Conservation (phyloP, 2,797 vertebrate genomes). For the Bovichtus diacanthus region DNA sequence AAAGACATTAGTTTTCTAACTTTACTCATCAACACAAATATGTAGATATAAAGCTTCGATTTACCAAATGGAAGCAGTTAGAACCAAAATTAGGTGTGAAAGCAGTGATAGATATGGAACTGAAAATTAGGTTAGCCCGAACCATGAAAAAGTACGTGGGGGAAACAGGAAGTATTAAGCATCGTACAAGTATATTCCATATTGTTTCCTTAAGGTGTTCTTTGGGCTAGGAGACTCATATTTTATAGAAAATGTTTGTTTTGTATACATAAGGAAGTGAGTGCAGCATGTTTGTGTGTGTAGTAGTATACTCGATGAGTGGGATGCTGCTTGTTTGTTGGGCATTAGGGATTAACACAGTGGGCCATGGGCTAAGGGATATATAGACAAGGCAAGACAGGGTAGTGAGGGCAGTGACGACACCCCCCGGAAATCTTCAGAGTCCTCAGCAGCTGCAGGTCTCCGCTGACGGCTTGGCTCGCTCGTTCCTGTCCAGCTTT, state of each 20-base stretch:
- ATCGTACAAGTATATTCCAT: slow-evolving; percentile 67
- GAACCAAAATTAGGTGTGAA: slow-evolving; percentile 61
- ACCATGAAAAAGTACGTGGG: slow-evolving; percentile 43
- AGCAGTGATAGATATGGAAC: slow-evolving; percentile 53
- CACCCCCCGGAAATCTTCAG: slow-evolving; percentile 61
- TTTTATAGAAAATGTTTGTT: slow-evolving; percentile 77
- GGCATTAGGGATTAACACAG: slow-evolving; percentile 67
- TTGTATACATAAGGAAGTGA: slow-evolving; percentile 69
- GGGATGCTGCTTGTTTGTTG: slow-evolving; percentile 78
- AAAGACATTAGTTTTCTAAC: slow-evolving; percentile 30
- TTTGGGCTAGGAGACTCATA: slow-evolving; percentile 74
- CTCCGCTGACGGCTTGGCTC: slow-evolving; percentile 93
- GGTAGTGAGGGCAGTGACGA: slow-evolving; percentile 65
- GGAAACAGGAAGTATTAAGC: slow-evolving; percentile 67
- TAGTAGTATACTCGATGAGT: slow-evolving; percentile 77
- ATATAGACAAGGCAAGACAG: slow-evolving; percentile 86
- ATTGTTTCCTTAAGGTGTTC: slow-evolving; percentile 70
- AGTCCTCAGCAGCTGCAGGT: slow-evolving; percentile 97
- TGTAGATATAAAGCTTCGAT: slow-evolving; percentile 62
- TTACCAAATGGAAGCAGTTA: slow-evolving; percentile 70
- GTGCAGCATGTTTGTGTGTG: slow-evolving; percentile 71
- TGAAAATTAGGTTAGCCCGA: slow-evolving; percentile 56
- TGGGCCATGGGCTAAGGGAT: slow-evolving; percentile 59
- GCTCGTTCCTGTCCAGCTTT: slow-evolving; percentile 97
- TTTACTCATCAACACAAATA: slow-evolving; percentile 65